Evolutionary conservation across 2,113 vertebrate genomes (phyloP).

Genomic region (Siniperca knerii): DNA sequence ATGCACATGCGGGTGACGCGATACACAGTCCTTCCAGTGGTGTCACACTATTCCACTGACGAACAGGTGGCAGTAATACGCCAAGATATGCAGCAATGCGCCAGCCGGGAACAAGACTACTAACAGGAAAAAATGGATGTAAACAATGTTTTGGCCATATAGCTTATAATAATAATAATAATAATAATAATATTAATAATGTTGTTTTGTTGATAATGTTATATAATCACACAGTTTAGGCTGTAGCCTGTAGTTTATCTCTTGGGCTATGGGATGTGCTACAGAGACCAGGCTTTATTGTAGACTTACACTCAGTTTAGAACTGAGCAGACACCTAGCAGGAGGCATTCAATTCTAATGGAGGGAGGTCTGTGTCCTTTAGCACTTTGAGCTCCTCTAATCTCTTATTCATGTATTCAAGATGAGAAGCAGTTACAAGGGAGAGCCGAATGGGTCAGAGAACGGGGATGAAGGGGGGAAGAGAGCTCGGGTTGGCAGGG

Average conservation of each 20-base stretch:
- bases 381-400: conserved; percentile 52
- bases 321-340: conserved; percentile 37
- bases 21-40: not conserved
- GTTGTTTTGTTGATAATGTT: not conserved
- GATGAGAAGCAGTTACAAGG: conserved; percentile 39
- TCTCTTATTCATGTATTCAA: conserved; percentile 71
- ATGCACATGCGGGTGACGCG: no score
- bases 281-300: conserved; percentile 25
- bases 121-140: no score
- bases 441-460: conserved; percentile 34
- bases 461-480: conserved; percentile 22
- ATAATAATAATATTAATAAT: conserved; percentile 2
- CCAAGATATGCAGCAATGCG: no score
- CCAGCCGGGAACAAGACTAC: no score
- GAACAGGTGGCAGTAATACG: not conserved
- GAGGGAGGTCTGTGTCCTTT: conserved; percentile 41
- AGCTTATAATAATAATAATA: no score
- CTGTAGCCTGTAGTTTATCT: not conserved
- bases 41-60: not conserved
- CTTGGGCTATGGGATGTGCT: not conserved
- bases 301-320: conserved; percentile 39
- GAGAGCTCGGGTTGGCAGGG: conserved; percentile 5
- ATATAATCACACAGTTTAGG: not conserved
- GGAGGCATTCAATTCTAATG: conserved; percentile 40
- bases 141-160: no score